A percentile compares a stretch with the other conserved stretches of the same genome.
These are phyloP conservation scores for Alviniconcha strummeri DNA, from an alignment of 2,888 invertebrate genomes.

Conservation along the genomic window DNA sequence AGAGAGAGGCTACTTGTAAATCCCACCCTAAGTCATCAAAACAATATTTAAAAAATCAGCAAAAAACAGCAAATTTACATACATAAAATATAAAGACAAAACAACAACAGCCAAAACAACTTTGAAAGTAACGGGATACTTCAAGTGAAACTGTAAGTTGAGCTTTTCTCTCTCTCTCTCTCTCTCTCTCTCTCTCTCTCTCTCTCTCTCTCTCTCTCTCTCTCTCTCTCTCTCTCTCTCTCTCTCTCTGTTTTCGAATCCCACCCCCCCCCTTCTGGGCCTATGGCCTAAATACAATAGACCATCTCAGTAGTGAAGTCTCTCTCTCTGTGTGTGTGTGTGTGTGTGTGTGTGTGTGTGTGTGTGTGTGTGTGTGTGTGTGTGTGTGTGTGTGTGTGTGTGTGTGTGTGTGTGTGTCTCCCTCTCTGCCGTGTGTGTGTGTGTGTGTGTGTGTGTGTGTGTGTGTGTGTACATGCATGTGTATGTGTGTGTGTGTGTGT, in stretches of 20 bases:
- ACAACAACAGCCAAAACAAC: too few species aligned
- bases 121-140: too few species aligned
- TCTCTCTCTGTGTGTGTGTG: background rate
- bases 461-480: background rate
- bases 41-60: too few species aligned
- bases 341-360: background rate
- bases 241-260: background rate
- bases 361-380: background rate
- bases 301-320: background rate
- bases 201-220: background rate
- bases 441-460: conserved; percentile 1
- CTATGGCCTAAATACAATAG: background rate
- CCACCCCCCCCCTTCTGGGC: background rate
- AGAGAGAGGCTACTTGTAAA: too few species aligned
- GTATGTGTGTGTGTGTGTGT: conserved; percentile 14
- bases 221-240: background rate
- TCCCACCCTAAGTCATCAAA: too few species aligned
- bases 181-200: too few species aligned
- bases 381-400: background rate
- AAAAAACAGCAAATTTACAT: too few species aligned
- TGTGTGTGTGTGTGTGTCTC: background rate
- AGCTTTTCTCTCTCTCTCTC: too few species aligned
- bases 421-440: background rate
- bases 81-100: too few species aligned
- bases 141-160: too few species aligned